A percentile compares a stretch with the other conserved stretches of the same genome.
phyloP scores from a whole-genome alignment of 1,140 invertebrate genomes.

The Helicoverpa zea region DNA sequence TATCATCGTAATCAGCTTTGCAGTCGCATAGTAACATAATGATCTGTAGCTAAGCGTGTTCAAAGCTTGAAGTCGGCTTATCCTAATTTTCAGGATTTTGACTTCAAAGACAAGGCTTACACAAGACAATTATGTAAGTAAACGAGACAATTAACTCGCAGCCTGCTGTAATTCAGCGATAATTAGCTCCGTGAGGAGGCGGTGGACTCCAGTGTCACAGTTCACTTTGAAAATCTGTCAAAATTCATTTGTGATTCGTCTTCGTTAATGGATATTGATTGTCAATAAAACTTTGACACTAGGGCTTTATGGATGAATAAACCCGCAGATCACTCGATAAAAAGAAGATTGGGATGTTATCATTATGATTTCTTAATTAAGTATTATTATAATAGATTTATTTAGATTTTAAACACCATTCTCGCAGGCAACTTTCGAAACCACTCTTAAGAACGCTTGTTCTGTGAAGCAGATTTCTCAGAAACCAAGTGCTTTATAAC shows the following conservation, averaged over 20 bases:
- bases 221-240: neutral
- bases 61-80: conserved; percentile 13
- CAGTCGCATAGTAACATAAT: neutral
- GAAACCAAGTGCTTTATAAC: no score
- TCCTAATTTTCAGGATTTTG: conserved; percentile 9
- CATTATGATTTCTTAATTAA: no score
- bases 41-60: neutral
- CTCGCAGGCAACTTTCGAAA: no score
- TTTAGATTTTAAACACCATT: no score
- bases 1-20: neutral
- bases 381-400: no score
- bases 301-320: no score
- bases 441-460: no score
- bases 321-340: no score
- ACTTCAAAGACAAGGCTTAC: conserved; percentile 13
- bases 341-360: no score
- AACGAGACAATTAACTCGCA: conserved; percentile 38
- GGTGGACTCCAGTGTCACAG: neutral
- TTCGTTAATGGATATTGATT: no score
- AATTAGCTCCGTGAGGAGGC: conserved; percentile 21
- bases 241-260: neutral
- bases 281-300: no score
- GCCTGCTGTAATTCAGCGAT: conserved; percentile 17
- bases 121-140: conserved; percentile 25
- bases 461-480: no score